A percentile compares a stretch with the other conserved stretches of the same genome.
Evolutionary conservation across 2,888 invertebrate genomes (phyloP).

Genomic region (Diloba caeruleocephala): DNA sequence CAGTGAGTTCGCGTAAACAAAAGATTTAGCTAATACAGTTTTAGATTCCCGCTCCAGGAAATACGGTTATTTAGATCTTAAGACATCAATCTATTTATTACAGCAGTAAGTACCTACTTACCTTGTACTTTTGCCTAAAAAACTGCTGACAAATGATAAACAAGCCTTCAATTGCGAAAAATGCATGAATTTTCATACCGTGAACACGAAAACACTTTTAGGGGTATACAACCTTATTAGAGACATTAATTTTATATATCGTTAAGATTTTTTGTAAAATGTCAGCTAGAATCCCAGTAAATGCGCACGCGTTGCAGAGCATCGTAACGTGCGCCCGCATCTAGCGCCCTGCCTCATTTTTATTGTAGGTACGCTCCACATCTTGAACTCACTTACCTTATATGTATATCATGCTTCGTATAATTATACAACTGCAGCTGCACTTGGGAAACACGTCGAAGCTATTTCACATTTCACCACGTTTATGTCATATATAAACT

Average conservation of each 20-base stretch:
- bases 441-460: constrained; percentile 28
- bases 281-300: constrained; percentile 25
- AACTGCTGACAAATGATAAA: too few relatives aligned
- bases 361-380: constrained; percentile 59
- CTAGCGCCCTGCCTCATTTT: constrained; percentile 66
- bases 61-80: neutral
- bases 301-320: constrained; percentile 48
- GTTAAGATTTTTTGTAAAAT: constrained; percentile 14
- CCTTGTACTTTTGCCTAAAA: too few relatives aligned
- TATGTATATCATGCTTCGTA: constrained; percentile 36
- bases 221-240: too few relatives aligned
- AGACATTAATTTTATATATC: too few relatives aligned
- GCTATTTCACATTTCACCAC: constrained; percentile 17
- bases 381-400: constrained; percentile 49
- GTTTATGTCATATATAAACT: neutral
- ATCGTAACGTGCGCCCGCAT: constrained; percentile 75
- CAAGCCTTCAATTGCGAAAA: too few relatives aligned
- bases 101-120: too few relatives aligned
- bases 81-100: too few relatives aligned
- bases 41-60: neutral
- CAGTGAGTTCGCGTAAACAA: constrained; percentile 6
- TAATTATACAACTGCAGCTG: constrained; percentile 44
- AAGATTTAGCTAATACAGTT: constrained; percentile 7
- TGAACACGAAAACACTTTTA: too few relatives aligned
- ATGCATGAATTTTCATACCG: too few relatives aligned